Evolutionary conservation across 2,888 invertebrate species (phyloP), one percentile per base, ranked within the genome.

Genomic region (Pristionchus mayeri): DNA sequence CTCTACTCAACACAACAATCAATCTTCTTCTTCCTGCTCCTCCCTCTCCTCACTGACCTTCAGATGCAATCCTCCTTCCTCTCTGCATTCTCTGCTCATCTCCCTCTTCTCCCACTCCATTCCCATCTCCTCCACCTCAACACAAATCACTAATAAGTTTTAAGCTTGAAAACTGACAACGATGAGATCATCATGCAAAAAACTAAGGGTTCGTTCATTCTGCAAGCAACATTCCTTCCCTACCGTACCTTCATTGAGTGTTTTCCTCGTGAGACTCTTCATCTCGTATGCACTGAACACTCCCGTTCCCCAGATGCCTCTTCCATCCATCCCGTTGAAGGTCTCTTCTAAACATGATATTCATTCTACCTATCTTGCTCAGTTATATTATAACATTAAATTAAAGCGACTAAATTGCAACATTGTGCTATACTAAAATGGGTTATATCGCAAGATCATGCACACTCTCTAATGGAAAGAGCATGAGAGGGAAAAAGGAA

Each of bases 271-370:
- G 94, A 98, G 95, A 95, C 97, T 96, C 96, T 98, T 97, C 94
- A 99, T 95, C 95, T 99, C 98, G 95, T 97, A 97, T 93, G 98
- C 98, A 93, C 98, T 97, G 95, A 98, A 99, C 94, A 98, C 98
- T 94, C 98, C 98, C 93, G 98, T 98, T 93, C 98, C 98, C 95
- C 97, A 95, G 95, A 98, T 98, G 94, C 98, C 98, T 95, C 98
- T 97, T 95, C 97, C 87, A 57, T 85, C 71, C 44, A 57, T 50
- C 11, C 48, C 52, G 48, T 67, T 52, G 50, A 63, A 48, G 13
- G 48, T 67, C 44, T 82, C 67, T 44, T 82, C 82, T 82, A n/a
- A 21, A 4, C 7, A 21, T 57, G 57, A 57, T 57, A 11, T 27
- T 7, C 57, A 44, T 44, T 44, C 44, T 44, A 44, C 44, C 6